Evolutionary conservation across 2,888 invertebrate genomes (phyloP).

Genomic region (Tachina lurida): DNA sequence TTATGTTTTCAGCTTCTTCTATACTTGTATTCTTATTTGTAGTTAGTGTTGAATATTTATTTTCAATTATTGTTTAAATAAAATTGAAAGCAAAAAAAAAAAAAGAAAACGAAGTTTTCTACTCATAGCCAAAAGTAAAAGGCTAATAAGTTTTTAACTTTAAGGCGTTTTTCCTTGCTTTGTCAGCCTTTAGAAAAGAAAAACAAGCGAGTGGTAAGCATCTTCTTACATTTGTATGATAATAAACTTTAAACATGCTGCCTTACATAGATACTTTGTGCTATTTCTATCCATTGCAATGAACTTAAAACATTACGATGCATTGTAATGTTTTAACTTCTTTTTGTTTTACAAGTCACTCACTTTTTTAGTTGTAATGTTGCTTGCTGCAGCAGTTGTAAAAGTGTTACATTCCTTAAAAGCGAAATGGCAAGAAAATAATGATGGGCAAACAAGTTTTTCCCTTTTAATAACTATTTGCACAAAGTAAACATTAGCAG

Average conservation of each 20-base stretch:
- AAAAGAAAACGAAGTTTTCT: neutral
- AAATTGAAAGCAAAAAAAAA: slow-evolving; percentile 19
- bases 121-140: slow-evolving; percentile 55
- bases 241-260: slow-evolving; percentile 23
- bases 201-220: slow-evolving; percentile 2
- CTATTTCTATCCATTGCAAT: neutral
- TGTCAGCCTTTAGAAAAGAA: neutral
- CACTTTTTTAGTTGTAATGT: slow-evolving; percentile 21
- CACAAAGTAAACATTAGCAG: slow-evolving; percentile 49
- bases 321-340: neutral
- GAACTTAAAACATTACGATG: too few species aligned
- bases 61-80: slow-evolving; percentile 53
- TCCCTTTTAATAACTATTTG: slow-evolving; percentile 42
- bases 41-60: slow-evolving; percentile 49
- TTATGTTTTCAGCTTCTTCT: neutral
- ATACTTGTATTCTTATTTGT: neutral
- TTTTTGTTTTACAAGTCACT: neutral
- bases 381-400: slow-evolving; percentile 31
- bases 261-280: neutral
- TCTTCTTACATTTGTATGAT: slow-evolving; percentile 14
- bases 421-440: slow-evolving; percentile 20
- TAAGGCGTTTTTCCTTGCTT: slow-evolving; percentile 20
- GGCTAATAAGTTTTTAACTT: slow-evolving; percentile 53
- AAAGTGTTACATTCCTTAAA: slow-evolving; percentile 62
- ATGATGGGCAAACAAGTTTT: slow-evolving; percentile 47